Evolutionary conservation across 2,797 vertebrate species (phyloP).

Genomic region (Discoglossus pictus): DNA sequence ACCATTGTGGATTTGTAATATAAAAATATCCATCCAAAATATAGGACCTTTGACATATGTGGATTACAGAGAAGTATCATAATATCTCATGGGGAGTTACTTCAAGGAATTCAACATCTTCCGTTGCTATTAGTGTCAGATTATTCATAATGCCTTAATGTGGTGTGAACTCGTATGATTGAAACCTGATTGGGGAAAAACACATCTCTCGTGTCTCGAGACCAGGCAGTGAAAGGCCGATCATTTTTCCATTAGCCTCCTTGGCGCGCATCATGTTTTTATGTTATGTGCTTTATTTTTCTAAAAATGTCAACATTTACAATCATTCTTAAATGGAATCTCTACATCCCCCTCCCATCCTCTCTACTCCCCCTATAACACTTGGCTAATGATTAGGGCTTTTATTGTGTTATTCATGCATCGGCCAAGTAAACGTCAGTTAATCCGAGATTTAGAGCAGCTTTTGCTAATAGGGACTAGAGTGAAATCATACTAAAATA

Average conservation of each 20-base stretch:
- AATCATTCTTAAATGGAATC: background rate
- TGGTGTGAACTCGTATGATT: background rate
- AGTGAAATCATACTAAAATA: conserved; percentile 50
- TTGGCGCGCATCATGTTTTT: conserved; percentile 54
- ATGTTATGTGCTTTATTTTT: conserved; percentile 11
- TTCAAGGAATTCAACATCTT: too few relatives aligned
- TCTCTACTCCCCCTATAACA: background rate
- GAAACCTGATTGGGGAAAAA: background rate
- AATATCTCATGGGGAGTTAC: background rate
- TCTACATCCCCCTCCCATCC: conserved; percentile 19
- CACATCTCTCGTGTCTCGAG: conserved; percentile 30
- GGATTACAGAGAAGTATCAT: too few relatives aligned
- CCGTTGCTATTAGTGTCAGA: conserved; percentile 9
- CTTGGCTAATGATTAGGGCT: conserved; percentile 52
- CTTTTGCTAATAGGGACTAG: conserved; percentile 51
- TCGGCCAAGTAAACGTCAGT: conserved; percentile 56
- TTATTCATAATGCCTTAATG: background rate
- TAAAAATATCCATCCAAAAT: too few relatives aligned
- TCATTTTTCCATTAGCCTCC: conserved; percentile 39
- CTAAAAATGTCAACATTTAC: conserved; percentile 4
- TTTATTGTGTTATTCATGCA: conserved; percentile 55
- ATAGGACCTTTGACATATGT: too few relatives aligned
- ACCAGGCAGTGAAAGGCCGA: background rate
- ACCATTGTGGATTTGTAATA: too few relatives aligned
- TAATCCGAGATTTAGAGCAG: conserved; percentile 51